Percentiles rank a stretch among this genome's conserved stretches.
Evolutionary conservation across 1,140 invertebrate species (phyloP).

Genomic region (Drosophila fuyamai): DNA sequence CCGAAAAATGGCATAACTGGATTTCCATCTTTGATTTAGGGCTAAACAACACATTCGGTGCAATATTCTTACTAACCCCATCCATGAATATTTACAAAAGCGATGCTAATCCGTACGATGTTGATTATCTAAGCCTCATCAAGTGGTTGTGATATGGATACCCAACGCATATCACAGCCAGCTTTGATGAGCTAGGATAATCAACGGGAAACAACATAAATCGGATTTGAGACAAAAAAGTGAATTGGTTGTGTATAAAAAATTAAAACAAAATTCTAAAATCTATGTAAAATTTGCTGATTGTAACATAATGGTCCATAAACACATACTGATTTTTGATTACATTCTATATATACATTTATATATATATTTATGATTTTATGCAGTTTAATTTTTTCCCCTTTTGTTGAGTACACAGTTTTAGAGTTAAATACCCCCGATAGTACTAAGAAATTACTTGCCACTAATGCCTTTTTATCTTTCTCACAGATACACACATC

Average conservation of each 20-base stretch:
- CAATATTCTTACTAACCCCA: constrained; percentile 4
- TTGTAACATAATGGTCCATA: constrained; percentile 32
- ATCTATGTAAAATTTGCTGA: constrained; percentile 20
- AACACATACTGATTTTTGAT: constrained; percentile 8
- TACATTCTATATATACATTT: constrained; percentile 15
- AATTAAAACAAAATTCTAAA: constrained; percentile 3
- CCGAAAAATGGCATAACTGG: not conserved
- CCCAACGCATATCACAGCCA: constrained; percentile 94
- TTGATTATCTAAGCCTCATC: constrained; percentile 86
- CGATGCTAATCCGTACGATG: constrained; percentile 54
- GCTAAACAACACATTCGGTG: constrained; percentile 4
- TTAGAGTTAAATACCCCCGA: constrained; percentile 7
- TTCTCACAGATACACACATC: constrained; percentile 68
- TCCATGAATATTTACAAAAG: constrained; percentile 20
- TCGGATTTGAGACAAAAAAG: constrained; percentile 30
- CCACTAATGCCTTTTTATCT: constrained; percentile 62
- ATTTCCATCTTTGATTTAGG: not conserved
- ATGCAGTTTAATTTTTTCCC: constrained; percentile 32
- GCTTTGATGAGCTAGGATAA: constrained; percentile 93
- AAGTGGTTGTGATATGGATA: constrained; percentile 93
- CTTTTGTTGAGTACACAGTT: constrained; percentile 35
- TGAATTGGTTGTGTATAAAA: constrained; percentile 56
- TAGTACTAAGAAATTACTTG: not conserved
- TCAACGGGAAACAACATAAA: constrained; percentile 80
- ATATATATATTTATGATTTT: constrained; percentile 39